phyloP scores from a whole-genome alignment of 37 sponge, comb jelly and placozoan genomes.

The Aplysina aerophoba region DNA sequence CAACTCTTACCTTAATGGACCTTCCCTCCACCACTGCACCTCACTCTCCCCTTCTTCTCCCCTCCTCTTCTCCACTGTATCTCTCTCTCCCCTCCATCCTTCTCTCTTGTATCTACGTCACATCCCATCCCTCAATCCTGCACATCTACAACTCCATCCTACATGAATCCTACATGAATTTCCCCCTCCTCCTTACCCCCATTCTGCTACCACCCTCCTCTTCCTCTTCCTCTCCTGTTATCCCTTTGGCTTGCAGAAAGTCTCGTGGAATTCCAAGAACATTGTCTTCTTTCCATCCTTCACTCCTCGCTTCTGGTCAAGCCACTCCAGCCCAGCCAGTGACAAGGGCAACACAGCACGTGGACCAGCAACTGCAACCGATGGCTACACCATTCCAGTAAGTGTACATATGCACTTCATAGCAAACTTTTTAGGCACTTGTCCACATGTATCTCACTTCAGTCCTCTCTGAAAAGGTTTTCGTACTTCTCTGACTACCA shows the following conservation, averaged over 20 bases:
- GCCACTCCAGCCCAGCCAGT: neutral
- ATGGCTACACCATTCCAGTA: neutral
- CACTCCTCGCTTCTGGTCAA: constrained; percentile 13
- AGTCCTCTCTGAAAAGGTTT: too few relatives aligned
- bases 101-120: too few relatives aligned
- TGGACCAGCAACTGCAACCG: too few relatives aligned
- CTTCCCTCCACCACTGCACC: neutral
- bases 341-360: too few relatives aligned
- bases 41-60: neutral
- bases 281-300: constrained; percentile 20
- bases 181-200: too few relatives aligned
- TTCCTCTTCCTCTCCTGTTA: neutral
- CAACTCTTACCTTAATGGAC: too few relatives aligned
- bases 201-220: neutral
- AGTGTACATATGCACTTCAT: neutral
- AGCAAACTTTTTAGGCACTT: neutral
- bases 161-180: too few relatives aligned
- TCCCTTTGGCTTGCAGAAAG: neutral
- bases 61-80: neutral
- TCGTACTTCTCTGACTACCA: too few relatives aligned
- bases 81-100: neutral
- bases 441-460: too few relatives aligned
- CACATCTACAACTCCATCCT: too few relatives aligned
- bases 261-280: neutral
- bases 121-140: too few relatives aligned